Base-by-base conservation (phyloP, 2,113 vertebrate species). In the Typhlomys cinereus region DNA sequence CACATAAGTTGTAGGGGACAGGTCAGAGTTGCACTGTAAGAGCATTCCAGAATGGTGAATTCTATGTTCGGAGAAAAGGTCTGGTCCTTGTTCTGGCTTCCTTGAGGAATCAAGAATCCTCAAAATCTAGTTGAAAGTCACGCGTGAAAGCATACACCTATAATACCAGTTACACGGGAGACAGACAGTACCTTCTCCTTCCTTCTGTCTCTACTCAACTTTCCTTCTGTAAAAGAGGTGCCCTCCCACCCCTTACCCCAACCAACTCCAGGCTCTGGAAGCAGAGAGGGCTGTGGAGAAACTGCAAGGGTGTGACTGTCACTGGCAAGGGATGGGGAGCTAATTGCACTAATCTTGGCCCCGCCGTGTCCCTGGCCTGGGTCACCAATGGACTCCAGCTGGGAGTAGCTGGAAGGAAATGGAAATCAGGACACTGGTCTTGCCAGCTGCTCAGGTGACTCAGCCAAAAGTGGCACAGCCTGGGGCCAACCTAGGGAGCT, bases 341-440 rank as follows among this genome's bases (percentile, higher is more conserved):
- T 71, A 82, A 92, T 27, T 79, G 70, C 11, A 5, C 88, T 93
- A 61, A 86, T 36, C n/a, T 95, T 93, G 93, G 66, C 86, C 36
- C 61, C 67, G 54, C 34, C 20, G n/a, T 80, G 70, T 62, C 79
- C 74, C 80, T 64, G 36, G 70, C 76, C n/a, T 14, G 2, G 3
- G 54, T 39, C 90, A 61, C 25, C 3, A 23, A 80, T 78, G 82
- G 75, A 52, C 50, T 57, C 0, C 7, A 62, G 50, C 17, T 62
- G 34, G 75, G 74, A 0, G 0, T 25, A 50, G 50, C 70, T 61
- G 31, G 54, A 59, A 34, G 59, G 9, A 31, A 81, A 23, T 14
- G 4, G 29, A 81, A 88, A 90, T 74, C 70, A 90, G 82, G 67
- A 91, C 73, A 85, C 50, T 10, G 5, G 4, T 41, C 62, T 85